Conservation (phyloP, 92 coral and sea anemone species). For the Palythoa heliodiscus region DNA sequence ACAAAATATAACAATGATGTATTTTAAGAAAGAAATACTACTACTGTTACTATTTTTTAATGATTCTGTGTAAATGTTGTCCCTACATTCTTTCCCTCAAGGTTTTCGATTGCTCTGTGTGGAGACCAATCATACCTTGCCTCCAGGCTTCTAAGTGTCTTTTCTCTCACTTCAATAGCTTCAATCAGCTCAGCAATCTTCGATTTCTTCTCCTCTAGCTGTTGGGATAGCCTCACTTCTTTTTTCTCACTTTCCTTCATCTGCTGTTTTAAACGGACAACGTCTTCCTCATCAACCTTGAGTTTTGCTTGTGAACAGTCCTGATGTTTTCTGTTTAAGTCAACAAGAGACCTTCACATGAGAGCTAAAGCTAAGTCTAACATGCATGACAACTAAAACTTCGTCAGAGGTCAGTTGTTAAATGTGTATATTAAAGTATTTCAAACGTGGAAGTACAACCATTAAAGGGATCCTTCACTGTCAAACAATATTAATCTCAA, state of each 20-base stretch:
- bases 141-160: conserved; percentile 41
- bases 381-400: background rate
- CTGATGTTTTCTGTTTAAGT: conserved; percentile 3
- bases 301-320: conserved; percentile 33
- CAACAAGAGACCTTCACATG: background rate
- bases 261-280: conserved; percentile 47
- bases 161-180: conserved; percentile 48
- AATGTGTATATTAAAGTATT: no score
- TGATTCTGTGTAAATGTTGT: no score
- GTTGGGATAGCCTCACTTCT: conserved; percentile 44
- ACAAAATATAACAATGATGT: no score
- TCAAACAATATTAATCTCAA: no score
- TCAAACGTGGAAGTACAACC: no score
- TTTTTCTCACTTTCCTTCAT: conserved; percentile 59
- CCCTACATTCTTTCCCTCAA: no score
- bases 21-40: no score
- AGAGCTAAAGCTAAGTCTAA: background rate
- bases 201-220: conserved; percentile 44
- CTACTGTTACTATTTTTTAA: no score
- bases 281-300: conserved; percentile 45
- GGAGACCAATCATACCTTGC: conserved; percentile 5
- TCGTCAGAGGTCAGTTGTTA: background rate
- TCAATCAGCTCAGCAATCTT: conserved; percentile 53
- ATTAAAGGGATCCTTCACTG: no score
- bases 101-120: no score